Evolutionary conservation across 30 jellyfish, hydroid and myxozoan genomes (phyloP), one percentile per base, ranked within the genome.

Genomic region (Rhopilema esculentum): DNA sequence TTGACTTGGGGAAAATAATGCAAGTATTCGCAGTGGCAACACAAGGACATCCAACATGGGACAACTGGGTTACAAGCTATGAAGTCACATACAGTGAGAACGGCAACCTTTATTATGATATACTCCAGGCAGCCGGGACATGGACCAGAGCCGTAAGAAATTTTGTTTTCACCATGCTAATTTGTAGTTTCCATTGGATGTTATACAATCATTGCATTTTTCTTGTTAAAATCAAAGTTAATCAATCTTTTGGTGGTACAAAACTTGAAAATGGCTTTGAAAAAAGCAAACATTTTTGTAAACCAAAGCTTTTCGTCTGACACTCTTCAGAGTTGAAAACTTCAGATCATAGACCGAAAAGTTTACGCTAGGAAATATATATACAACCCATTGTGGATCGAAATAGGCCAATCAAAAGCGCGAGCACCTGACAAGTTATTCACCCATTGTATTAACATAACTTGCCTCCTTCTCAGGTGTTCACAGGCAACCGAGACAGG

Each of bases 11-110:
- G 1, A 64, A 50, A 19, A 28, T 61, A 48, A 70, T 63, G 82
- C 62, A 62, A 31, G 62, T 94, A 2, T 61, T 66, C 26, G 98
- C 85, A 8, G 80, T 94, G 21, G 96, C 97, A 8, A 89, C 98
- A 0, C 98, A 94, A 79, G 98, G 98, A 15, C 91, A 91, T 6
- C 93, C 94, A 31, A 62, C 93, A 30, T 85, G 97, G 84, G 84
- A 63, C 74, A 82, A 90, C 68, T 94, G 80, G 53, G 98, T 94
- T 53, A 85, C 91, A 61, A 33, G 87, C 18, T 94, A 66, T 72
- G 75, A 79, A n/a, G 68, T 94, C 1, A 29, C 77, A 52, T 90
- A 83, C 87, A 84, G 98, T 49, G 26, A 70, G 9, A 91, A 94
- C 76, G 98, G 97, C 1, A 27, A 49, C 7, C 31, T 66, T 12